Evolutionary conservation across 2,797 vertebrate genomes (phyloP).

Genomic region (Danio albolineatus): DNA sequence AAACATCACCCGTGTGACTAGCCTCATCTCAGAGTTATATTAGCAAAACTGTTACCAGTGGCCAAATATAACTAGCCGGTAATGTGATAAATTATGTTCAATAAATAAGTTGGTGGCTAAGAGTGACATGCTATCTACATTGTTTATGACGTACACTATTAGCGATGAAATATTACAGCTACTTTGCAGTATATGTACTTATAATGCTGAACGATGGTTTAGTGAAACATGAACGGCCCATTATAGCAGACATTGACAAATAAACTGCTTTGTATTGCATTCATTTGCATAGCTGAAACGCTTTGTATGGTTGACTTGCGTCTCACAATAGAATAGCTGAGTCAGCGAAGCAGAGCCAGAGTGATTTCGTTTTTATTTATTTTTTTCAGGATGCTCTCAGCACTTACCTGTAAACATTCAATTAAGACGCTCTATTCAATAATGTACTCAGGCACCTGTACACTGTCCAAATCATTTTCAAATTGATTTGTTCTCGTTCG

Average conservation of each 20-base stretch:
- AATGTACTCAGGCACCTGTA: conserved; percentile 56
- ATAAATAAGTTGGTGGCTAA: neutral
- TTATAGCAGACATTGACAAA: conserved; percentile 27
- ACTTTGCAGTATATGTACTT: neutral
- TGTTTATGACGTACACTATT: neutral
- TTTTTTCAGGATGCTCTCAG: conserved; percentile 56
- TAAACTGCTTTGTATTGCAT: conserved; percentile 20
- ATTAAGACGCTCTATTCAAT: conserved; percentile 60
- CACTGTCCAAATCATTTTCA: conserved; percentile 63
- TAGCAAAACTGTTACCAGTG: conserved; percentile 26
- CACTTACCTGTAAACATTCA: conserved; percentile 69
- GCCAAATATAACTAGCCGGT: neutral
- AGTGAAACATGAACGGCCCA: conserved; percentile 9
- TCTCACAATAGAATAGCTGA: conserved; percentile 67
- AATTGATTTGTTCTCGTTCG: conserved; percentile 64
- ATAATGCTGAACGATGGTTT: conserved; percentile 12
- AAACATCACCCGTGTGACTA: conserved; percentile 24
- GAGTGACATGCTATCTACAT: neutral
- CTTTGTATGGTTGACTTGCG: conserved; percentile 4
- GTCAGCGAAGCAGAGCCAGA: conserved; percentile 67
- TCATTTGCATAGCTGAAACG: conserved; percentile 17
- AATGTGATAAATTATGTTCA: conserved; percentile 4
- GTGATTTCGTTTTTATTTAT: conserved; percentile 33
- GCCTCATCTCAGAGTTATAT: neutral
- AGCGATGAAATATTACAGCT: conserved; percentile 10